Conservation (phyloP, 2,888 invertebrate genomes). For the Drosophila paranaensis region DNA sequence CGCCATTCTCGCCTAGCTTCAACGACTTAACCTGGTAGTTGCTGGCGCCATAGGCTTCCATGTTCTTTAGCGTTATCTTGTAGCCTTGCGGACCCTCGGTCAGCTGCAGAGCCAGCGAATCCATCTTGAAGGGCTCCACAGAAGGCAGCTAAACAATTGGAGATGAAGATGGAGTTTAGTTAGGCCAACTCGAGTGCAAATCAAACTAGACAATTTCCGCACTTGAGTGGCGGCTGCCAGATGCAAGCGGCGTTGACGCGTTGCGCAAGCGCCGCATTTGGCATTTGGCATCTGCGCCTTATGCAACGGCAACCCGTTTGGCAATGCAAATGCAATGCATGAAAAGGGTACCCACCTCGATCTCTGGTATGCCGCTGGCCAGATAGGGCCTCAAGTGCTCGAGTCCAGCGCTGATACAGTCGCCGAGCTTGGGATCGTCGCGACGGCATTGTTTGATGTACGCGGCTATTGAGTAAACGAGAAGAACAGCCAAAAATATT, state of each 20-base stretch:
- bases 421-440: slow-evolving; percentile 87
- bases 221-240: slow-evolving; percentile 32
- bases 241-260: background rate
- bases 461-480: slow-evolving; percentile 43
- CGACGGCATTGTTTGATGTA: slow-evolving; percentile 89
- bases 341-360: slow-evolving; percentile 84
- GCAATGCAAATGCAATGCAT: slow-evolving; percentile 14
- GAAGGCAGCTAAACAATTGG: slow-evolving; percentile 86
- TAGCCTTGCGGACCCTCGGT: slow-evolving; percentile 87
- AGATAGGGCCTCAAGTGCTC: slow-evolving; percentile 87
- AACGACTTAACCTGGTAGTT: slow-evolving; percentile 87
- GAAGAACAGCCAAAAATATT: slow-evolving; percentile 21
- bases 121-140: slow-evolving; percentile 88
- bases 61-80: slow-evolving; percentile 86
- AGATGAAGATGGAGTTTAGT: slow-evolving; percentile 1
- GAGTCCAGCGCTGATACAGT: slow-evolving; percentile 87
- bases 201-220: slow-evolving; percentile 42
- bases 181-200: background rate
- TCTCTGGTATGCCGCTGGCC: slow-evolving; percentile 87
- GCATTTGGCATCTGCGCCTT: slow-evolving; percentile 39
- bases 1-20: slow-evolving; percentile 86
- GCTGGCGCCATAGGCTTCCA: slow-evolving; percentile 88
- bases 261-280: slow-evolving; percentile 49
- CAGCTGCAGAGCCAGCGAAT: slow-evolving; percentile 87
- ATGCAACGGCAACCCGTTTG: slow-evolving; percentile 62